These are phyloP conservation scores for Thamnophis elegans DNA, from an alignment of 2,797 vertebrate species.

Conservation along the genomic window DNA sequence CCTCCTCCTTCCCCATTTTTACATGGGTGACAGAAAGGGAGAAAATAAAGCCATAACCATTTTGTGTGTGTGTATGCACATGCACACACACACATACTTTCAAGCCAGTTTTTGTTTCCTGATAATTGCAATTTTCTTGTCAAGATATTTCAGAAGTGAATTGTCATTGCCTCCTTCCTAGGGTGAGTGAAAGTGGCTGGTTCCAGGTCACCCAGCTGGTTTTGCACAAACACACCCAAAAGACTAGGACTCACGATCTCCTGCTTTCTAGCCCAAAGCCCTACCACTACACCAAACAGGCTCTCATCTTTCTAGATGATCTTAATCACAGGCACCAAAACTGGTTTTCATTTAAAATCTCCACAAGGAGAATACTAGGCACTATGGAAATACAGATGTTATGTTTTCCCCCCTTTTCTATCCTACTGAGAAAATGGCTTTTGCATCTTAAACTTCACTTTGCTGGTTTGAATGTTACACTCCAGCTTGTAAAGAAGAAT, in stretches of 20 bases:
- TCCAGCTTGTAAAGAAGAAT: neutral
- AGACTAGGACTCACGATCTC: neutral
- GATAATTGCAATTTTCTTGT: neutral
- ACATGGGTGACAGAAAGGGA: neutral
- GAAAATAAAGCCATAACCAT: neutral
- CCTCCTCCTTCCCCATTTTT: neutral
- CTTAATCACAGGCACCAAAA: neutral
- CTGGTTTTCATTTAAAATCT: neutral
- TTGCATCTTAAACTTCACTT: neutral
- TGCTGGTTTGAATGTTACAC: neutral
- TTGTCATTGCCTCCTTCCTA: neutral
- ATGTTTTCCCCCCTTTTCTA: neutral
- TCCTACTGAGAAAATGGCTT: neutral
- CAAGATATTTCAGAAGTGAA: neutral
- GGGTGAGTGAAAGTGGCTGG: neutral
- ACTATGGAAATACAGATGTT: neutral
- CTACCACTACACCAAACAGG: neutral
- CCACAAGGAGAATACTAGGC: neutral
- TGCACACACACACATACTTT: too few relatives aligned
- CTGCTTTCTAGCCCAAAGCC: neutral
- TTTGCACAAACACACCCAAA: neutral
- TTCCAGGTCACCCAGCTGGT: neutral
- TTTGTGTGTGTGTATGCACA: neutral
- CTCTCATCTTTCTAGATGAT: neutral
- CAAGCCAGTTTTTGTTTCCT: neutral